Evolutionary conservation across 2,888 invertebrate genomes (phyloP), one percentile per base, ranked within the genome.

Genomic region (Ochropleura plecta): DNA sequence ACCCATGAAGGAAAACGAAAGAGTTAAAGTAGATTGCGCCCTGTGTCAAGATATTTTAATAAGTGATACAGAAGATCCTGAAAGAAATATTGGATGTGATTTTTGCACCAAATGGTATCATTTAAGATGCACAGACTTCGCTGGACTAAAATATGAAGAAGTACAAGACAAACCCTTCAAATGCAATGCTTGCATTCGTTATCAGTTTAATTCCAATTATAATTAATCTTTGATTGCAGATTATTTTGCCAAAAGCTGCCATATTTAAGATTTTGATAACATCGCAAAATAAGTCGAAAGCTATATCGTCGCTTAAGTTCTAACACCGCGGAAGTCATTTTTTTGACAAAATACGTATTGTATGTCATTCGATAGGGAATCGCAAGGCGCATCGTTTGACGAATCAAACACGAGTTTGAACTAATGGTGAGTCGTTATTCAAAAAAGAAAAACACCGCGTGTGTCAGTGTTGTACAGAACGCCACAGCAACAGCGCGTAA

Each of bases 1-100:
- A 30, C 57, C 57, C 57, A 57, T 57, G 57, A 57, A 57, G 57
- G 57, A 57, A 57, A 57, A 57, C 30, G 57, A 57, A 30, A 57
- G 57, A 57, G 57, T 57, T 30, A 57, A 57, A 57, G 57, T 57
- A 57, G 57, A 57, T 57, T 57, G 30, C 57, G 49, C 49, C 49
- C 16, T 49, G 49, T 49, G 49, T 49, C 16, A 49, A 49, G 49
- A 49, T 49, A 49, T 49, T 49, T 49, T n/a, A n/a, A n/a, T n/a
- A 53, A 53, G 53, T 53, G 53, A 53, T n/a, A 53, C 53, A 57
- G 30, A 57, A 57, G 57, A 57, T 57, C 57, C 30, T 30, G 14
- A 57, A 57, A 57, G 53, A 57, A 57, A 30, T 30, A 57, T 57
- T 30, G 57, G 59, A 53, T 53, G n/a, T 53, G 8, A n/a, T 53